These are phyloP conservation scores for Daktulosphaira vitifoliae DNA, from an alignment of 1,140 invertebrate species.

Conservation along the genomic window DNA sequence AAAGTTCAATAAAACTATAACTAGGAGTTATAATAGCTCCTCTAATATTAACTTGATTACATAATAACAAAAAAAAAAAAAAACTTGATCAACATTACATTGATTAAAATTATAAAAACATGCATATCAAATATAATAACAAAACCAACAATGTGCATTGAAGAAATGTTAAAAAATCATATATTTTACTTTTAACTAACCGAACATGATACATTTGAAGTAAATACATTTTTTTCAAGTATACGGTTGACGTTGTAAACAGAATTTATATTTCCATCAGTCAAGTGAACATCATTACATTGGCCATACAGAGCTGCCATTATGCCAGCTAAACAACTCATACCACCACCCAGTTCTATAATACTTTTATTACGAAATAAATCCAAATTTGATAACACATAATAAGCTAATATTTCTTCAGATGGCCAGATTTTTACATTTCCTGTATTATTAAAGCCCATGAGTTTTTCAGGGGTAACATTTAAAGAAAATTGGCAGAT, in stretches of 20 bases:
- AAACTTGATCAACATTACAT: no score
- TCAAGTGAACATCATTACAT: slow-evolving; percentile 54
- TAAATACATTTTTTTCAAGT: slow-evolving; percentile 53
- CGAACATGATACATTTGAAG: slow-evolving; percentile 43
- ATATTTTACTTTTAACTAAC: slow-evolving; percentile 28
- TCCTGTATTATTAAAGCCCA: slow-evolving; percentile 85
- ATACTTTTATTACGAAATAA: slow-evolving; percentile 59
- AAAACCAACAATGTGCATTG: no score
- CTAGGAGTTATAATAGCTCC: no score
- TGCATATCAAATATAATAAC: no score
- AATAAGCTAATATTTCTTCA: slow-evolving; percentile 72
- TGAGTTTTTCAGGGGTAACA: slow-evolving; percentile 60
- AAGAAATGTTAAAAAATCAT: not conserved
- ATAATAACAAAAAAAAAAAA: no score
- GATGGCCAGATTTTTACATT: slow-evolving; percentile 86
- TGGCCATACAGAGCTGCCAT: slow-evolving; percentile 59
- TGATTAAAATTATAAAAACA: no score
- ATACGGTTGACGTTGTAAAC: slow-evolving; percentile 64
- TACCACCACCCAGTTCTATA: slow-evolving; percentile 73
- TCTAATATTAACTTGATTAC: no score
- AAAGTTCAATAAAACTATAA: no score
- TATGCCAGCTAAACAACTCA: slow-evolving; percentile 73
- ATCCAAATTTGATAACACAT: slow-evolving; percentile 57
- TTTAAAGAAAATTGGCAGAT: slow-evolving; percentile 52
- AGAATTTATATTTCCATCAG: slow-evolving; percentile 69